Percentiles rank a stretch among this genome's conserved stretches.
Evolutionary conservation across 1,140 invertebrate species (phyloP).

Genomic region (Drosophila subpulchrella): DNA sequence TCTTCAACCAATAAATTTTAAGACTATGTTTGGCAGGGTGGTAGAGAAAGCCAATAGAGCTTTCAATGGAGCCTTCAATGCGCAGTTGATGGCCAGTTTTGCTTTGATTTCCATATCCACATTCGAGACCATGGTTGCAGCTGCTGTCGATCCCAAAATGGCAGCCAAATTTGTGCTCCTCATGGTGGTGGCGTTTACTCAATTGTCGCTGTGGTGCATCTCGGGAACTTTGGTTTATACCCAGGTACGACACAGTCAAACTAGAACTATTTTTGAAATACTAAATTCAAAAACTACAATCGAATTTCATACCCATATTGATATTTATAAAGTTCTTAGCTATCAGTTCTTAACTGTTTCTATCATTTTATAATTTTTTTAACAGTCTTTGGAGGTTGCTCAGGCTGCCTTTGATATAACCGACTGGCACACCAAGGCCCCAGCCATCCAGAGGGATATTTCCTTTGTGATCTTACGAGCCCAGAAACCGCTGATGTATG

Average conservation of each 20-base stretch:
- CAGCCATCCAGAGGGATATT: constrained; percentile 55
- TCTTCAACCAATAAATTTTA: too few relatives aligned
- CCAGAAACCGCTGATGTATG: constrained; percentile 63
- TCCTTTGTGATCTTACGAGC: constrained; percentile 61
- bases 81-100: constrained; percentile 69
- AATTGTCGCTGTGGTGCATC: constrained; percentile 68
- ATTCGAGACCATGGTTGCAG: constrained; percentile 62
- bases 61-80: constrained; percentile 59
- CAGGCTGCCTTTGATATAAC: constrained; percentile 62
- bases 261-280: too few relatives aligned
- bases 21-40: constrained; percentile 26
- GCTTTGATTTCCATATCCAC: constrained; percentile 64
- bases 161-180: constrained; percentile 63
- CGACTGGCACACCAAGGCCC: constrained; percentile 59
- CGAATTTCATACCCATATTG: too few relatives aligned
- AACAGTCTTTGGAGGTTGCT: constrained; percentile 63
- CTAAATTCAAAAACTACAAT: too few relatives aligned
- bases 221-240: constrained; percentile 57
- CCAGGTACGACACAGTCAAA: constrained; percentile 29
- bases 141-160: constrained; percentile 55
- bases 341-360: too few relatives aligned
- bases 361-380: neutral
- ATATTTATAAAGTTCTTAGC: too few relatives aligned
- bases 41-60: constrained; percentile 44
- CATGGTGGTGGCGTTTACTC: constrained; percentile 54